Percentiles rank a stretch among this genome's conserved stretches.
Evolutionary conservation across 1,140 invertebrate species (phyloP).

Genomic region (Telenomus remus): DNA sequence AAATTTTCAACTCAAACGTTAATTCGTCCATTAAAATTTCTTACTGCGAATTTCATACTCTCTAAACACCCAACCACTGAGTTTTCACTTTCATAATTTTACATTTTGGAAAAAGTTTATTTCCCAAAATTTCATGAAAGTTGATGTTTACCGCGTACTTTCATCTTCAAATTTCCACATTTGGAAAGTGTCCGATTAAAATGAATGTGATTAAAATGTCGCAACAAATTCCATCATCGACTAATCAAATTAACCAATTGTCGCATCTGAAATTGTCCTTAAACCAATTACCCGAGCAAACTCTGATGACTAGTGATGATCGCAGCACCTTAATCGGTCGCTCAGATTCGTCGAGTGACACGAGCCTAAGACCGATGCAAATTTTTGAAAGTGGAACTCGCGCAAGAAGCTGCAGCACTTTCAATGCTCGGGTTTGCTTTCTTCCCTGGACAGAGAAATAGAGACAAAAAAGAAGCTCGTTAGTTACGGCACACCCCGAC

Average conservation of each 20-base stretch:
- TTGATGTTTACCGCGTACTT: no score
- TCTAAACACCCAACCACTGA: no score
- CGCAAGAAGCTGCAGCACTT: slow-evolving; percentile 39
- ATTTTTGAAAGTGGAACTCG: slow-evolving; percentile 46
- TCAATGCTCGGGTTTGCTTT: slow-evolving; percentile 45
- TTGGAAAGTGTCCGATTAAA: no score
- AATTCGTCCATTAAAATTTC: no score
- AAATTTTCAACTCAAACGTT: no score
- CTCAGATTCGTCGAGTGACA: slow-evolving; percentile 14
- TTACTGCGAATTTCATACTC: no score
- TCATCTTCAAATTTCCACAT: neutral
- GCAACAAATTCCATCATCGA: no score
- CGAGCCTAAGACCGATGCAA: slow-evolving; percentile 37
- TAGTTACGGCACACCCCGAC: slow-evolving; percentile 59
- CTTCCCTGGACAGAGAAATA: slow-evolving; percentile 24
- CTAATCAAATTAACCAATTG: neutral
- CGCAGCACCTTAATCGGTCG: slow-evolving; percentile 6
- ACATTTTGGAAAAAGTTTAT: no score
- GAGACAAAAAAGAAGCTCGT: slow-evolving; percentile 55
- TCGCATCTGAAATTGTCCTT: neutral
- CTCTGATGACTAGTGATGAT: neutral
- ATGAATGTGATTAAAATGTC: no score
- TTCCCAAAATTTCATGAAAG: no score
- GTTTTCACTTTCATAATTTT: no score
- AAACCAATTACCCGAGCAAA: neutral